A percentile compares a stretch with the other conserved stretches of the same genome.
phyloP scores from a whole-genome alignment of 2,888 invertebrate species.

The Spisula solida region DNA sequence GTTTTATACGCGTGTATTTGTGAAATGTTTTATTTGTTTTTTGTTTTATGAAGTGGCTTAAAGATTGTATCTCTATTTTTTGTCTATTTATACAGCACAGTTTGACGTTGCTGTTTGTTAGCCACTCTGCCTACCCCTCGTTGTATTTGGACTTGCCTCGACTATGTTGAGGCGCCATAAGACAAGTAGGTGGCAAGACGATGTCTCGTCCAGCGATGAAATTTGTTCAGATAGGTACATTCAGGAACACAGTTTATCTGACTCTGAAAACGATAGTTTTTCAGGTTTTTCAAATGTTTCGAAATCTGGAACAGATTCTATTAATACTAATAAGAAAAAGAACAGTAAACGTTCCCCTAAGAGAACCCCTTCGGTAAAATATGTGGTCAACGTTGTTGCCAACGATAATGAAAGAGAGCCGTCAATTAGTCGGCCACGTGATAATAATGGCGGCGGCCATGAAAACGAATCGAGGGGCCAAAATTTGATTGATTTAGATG shows the following conservation, averaged over 20 bases:
- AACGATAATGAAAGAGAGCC: neutral
- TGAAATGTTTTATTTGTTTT: too few relatives aligned
- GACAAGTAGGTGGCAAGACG: constrained; percentile 14
- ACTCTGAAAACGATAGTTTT: too few relatives aligned
- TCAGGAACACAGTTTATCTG: too few relatives aligned
- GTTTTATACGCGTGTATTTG: too few relatives aligned
- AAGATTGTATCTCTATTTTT: neutral
- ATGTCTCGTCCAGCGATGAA: constrained; percentile 5
- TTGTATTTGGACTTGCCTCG: neutral
- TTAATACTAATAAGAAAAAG: too few relatives aligned
- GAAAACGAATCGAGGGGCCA: neutral
- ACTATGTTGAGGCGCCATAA: constrained; percentile 4
- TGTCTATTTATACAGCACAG: too few relatives aligned
- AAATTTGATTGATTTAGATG: constrained; percentile 23
- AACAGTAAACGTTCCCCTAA: neutral
- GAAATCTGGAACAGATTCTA: too few relatives aligned
- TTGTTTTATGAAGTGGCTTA: too few relatives aligned
- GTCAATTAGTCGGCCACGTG: constrained; percentile 5
- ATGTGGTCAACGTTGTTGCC: neutral
- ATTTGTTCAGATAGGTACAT: neutral
- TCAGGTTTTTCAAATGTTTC: constrained; percentile 7
- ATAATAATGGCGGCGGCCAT: neutral
- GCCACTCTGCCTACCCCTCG: too few relatives aligned
- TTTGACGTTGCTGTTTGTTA: neutral
- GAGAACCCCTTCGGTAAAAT: neutral